Evolutionary conservation across 2,888 invertebrate genomes (phyloP).

Genomic region (Serrognathus titanus): DNA sequence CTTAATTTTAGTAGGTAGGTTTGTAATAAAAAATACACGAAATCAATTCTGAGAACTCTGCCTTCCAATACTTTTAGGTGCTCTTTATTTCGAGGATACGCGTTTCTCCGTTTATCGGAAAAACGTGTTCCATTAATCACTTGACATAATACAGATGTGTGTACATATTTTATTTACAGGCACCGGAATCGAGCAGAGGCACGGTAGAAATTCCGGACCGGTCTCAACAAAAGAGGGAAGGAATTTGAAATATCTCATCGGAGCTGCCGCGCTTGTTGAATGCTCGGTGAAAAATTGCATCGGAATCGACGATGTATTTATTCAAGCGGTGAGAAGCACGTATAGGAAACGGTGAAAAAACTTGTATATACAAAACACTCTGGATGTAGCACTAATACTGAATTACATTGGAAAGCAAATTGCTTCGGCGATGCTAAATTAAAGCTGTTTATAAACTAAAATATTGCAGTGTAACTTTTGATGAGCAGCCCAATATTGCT

Average conservation of each 20-base stretch:
- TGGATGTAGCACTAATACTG: no score
- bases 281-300: conserved; percentile 31
- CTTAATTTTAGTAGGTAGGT: conserved; percentile 30
- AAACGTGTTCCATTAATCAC: neutral
- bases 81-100: neutral
- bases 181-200: conserved; percentile 26
- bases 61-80: neutral
- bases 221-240: conserved; percentile 28
- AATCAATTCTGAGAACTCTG: neutral
- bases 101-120: neutral
- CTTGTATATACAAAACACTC: no score
- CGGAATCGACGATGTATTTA: conserved; percentile 32
- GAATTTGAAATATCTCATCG: conserved; percentile 29
- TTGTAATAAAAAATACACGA: neutral
- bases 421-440: no score
- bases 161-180: conserved; percentile 20
- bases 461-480: no score
- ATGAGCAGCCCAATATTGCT: no score
- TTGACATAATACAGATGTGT: neutral
- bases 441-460: no score
- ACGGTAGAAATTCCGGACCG: neutral
- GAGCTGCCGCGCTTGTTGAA: conserved; percentile 32
- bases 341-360: conserved; percentile 5
- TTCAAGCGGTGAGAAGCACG: conserved; percentile 31
- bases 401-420: no score